These are phyloP conservation scores for Saguinus imperator DNA, from an alignment of 2,113 vertebrate species.

Conservation along the genomic window DNA sequence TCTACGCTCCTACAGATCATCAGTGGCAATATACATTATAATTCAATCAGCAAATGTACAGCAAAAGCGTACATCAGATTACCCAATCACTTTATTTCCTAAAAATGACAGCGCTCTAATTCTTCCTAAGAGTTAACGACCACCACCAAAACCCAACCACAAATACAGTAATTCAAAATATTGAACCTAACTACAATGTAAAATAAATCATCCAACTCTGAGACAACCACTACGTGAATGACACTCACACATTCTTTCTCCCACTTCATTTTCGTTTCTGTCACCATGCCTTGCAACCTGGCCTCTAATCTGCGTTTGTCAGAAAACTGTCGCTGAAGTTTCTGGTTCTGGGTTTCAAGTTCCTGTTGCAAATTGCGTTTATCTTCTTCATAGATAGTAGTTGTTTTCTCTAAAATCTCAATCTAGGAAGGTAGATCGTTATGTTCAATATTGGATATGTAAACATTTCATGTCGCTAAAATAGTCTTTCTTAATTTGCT, in stretches of 20 bases:
- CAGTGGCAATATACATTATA: background rate
- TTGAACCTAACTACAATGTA: background rate
- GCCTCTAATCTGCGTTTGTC: constrained; percentile 93
- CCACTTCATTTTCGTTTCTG: constrained; percentile 93
- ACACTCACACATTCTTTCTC: constrained; percentile 97
- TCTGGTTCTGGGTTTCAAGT: constrained; percentile 90
- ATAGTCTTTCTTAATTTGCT: background rate
- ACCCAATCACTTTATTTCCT: background rate
- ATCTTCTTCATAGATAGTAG: constrained; percentile 95
- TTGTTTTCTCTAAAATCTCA: constrained; percentile 95
- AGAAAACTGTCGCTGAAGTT: constrained; percentile 89
- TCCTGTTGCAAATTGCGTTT: constrained; percentile 92
- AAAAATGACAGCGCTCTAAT: background rate
- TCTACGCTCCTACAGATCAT: constrained; percentile 88
- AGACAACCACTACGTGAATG: fast-evolving
- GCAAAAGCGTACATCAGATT: fast-evolving
- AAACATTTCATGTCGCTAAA: background rate
- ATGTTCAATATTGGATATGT: background rate
- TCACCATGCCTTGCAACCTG: constrained; percentile 91
- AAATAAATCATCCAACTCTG: background rate
- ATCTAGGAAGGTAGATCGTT: constrained; percentile 82
- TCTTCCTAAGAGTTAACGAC: background rate
- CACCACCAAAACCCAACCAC: background rate
- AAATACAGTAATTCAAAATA: background rate
- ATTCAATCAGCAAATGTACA: background rate